A percentile compares a stretch with the other conserved stretches of the same genome.
phyloP scores from a whole-genome alignment of 64 coral and sea anemone genomes.

The Acropora tenuis region DNA sequence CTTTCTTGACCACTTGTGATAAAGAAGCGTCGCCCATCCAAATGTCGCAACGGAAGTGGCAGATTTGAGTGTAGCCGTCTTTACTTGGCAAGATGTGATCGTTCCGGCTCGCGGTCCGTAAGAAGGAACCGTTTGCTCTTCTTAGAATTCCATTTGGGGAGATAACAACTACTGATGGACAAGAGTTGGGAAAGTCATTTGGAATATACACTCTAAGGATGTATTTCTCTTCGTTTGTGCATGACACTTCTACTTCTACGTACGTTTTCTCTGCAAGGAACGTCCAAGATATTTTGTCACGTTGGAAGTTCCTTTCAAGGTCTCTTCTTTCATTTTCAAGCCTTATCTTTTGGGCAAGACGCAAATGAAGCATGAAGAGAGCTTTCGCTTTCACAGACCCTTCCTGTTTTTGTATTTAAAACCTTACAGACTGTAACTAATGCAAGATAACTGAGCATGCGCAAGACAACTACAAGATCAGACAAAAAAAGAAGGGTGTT shows the following conservation, averaged over 20 bases:
- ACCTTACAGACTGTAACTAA: no score
- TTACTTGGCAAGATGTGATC: conserved; percentile 34
- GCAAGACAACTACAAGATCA: no score
- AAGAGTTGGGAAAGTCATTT: conserved; percentile 62
- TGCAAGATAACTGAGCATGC: no score
- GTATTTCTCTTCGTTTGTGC: conserved; percentile 39
- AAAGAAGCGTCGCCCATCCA: conserved; percentile 42
- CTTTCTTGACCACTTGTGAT: conserved; percentile 50
- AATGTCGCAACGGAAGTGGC: background rate
- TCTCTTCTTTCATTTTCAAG: conserved; percentile 61
- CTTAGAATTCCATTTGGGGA: background rate
- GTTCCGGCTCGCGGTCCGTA: background rate
- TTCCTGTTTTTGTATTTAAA: no score
- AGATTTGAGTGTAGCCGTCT: conserved; percentile 50
- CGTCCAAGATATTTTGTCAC: conserved; percentile 75
- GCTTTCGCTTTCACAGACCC: no score
- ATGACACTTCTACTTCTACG: conserved; percentile 23
- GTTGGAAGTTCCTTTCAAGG: conserved; percentile 53
- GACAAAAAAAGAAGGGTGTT: no score
- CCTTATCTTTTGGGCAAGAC: conserved; percentile 42
- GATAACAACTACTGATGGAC: conserved; percentile 5
- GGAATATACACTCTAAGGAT: conserved; percentile 57
- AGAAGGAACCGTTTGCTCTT: background rate
- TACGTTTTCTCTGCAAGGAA: conserved; percentile 12
- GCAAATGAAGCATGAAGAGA: no score